Conservation (phyloP, 2,888 invertebrate genomes). For the Diachrysia chrysitis region DNA sequence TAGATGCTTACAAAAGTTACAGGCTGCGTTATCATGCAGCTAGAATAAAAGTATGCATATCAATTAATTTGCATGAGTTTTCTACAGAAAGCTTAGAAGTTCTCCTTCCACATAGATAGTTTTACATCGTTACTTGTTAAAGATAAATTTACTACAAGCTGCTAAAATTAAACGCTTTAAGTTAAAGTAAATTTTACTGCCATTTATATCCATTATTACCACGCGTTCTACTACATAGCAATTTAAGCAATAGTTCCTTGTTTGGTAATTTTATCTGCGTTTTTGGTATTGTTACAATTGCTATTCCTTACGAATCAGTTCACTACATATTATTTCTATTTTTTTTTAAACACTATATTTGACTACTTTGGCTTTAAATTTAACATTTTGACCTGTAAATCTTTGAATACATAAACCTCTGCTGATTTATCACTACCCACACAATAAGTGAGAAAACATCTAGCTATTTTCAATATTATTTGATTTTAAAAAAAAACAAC, state of each 20-base stretch:
- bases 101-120: no score
- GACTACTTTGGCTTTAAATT: no score
- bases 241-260: conserved; percentile 24
- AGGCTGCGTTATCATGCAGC: conserved; percentile 52
- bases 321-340: no score
- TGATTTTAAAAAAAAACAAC: no score
- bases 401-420: no score
- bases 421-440: no score
- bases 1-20: conserved; percentile 61
- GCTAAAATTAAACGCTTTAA: conserved; percentile 22
- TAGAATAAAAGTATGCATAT: conserved; percentile 25
- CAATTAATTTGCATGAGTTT: conserved; percentile 29
- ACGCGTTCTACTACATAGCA: conserved; percentile 21
- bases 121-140: conserved; percentile 11
- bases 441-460: no score
- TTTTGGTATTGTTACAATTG: conserved; percentile 12
- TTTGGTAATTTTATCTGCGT: background rate
- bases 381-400: no score
- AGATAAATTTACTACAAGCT: conserved; percentile 46
- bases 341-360: no score
- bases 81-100: conserved; percentile 24
- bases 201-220: conserved; percentile 10
- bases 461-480: no score
- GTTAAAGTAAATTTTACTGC: background rate
- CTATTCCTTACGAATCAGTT: background rate